A percentile compares a stretch with the other conserved stretches of the same genome.
phyloP scores from a whole-genome alignment of 2,888 invertebrate genomes.

The Aphodius sticticus region DNA sequence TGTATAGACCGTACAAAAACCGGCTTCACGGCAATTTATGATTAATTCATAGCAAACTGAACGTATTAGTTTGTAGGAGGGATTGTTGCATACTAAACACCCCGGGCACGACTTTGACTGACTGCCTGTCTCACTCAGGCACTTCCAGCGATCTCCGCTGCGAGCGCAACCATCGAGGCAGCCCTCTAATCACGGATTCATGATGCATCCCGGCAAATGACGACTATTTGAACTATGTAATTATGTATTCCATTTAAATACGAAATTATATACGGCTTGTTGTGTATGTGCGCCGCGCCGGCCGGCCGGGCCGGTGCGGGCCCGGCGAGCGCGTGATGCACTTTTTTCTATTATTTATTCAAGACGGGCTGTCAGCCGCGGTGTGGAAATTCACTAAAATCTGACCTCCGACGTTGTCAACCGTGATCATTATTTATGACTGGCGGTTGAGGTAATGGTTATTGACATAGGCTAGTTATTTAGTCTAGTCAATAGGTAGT shows the following conservation, averaged over 20 bases:
- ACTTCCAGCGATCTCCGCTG: background rate
- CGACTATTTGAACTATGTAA: slow-evolving; percentile 35
- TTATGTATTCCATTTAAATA: slow-evolving; percentile 36
- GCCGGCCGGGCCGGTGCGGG: slow-evolving; percentile 9
- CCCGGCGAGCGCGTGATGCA: background rate
- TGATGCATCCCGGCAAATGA: slow-evolving; percentile 34
- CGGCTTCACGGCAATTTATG: slow-evolving; percentile 32
- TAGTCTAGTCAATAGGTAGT: no score
- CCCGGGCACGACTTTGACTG: background rate
- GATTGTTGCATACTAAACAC: background rate
- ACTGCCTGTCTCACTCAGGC: background rate
- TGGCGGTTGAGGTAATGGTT: no score
- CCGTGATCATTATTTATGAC: slow-evolving; percentile 11
- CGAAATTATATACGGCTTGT: slow-evolving; percentile 25
- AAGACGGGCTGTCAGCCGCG: slow-evolving; percentile 9
- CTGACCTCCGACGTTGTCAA: slow-evolving; percentile 15
- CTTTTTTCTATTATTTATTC: slow-evolving; percentile 16
- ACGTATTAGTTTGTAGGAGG: background rate
- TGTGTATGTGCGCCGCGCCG: slow-evolving; percentile 19
- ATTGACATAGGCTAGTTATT: no score
- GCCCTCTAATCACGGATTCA: slow-evolving; percentile 28
- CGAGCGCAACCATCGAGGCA: slow-evolving; percentile 7
- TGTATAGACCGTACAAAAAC: slow-evolving; percentile 22
- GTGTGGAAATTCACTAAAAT: slow-evolving; percentile 20
- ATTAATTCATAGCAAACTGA: slow-evolving; percentile 29